A percentile compares a stretch with the other conserved stretches of the same genome.
These are phyloP conservation scores for Condylura cristata DNA, from an alignment of 2,113 vertebrate genomes.

Conservation along the genomic window DNA sequence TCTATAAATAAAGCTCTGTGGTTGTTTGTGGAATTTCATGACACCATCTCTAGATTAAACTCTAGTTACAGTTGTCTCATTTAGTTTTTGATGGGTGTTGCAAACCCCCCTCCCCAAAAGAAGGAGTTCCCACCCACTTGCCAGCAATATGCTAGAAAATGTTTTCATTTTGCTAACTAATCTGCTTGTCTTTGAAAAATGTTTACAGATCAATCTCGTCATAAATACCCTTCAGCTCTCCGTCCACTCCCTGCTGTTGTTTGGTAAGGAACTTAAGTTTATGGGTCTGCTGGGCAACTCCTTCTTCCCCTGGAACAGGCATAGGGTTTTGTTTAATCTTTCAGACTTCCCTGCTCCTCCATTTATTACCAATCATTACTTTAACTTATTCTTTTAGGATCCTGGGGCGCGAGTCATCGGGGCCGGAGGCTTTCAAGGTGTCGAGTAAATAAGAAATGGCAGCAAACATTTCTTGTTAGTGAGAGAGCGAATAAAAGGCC, in stretches of 20 bases:
- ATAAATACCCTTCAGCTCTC: neutral
- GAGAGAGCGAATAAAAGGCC: slow-evolving; percentile 66
- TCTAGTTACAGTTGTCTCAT: neutral
- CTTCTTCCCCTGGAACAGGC: slow-evolving; percentile 51
- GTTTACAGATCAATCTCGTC: slow-evolving; percentile 49
- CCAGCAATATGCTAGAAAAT: neutral
- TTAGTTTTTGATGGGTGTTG: slow-evolving; percentile 38
- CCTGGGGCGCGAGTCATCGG: slow-evolving; percentile 56
- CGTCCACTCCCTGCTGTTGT: neutral
- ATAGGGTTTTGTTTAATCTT: slow-evolving; percentile 52
- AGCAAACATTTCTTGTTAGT: slow-evolving; percentile 69
- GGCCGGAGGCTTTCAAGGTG: slow-evolving; percentile 73
- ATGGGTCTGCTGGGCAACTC: slow-evolving; percentile 43
- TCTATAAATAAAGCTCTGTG: slow-evolving; percentile 6
- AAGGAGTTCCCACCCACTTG: neutral
- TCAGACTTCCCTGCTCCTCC: slow-evolving; percentile 58
- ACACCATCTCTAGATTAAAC: slow-evolving; percentile 17
- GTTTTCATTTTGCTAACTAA: slow-evolving; percentile 41
- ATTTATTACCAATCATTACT: slow-evolving; percentile 69
- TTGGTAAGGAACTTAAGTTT: slow-evolving; percentile 32
- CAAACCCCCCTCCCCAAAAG: neutral
- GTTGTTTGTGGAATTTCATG: neutral
- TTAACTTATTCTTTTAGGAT: slow-evolving; percentile 74
- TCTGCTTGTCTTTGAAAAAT: slow-evolving; percentile 58
- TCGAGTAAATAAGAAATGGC: slow-evolving; percentile 77